These are phyloP conservation scores for Drosophila ananassae DNA, from an alignment of 1,140 invertebrate species.

Conservation along the genomic window DNA sequence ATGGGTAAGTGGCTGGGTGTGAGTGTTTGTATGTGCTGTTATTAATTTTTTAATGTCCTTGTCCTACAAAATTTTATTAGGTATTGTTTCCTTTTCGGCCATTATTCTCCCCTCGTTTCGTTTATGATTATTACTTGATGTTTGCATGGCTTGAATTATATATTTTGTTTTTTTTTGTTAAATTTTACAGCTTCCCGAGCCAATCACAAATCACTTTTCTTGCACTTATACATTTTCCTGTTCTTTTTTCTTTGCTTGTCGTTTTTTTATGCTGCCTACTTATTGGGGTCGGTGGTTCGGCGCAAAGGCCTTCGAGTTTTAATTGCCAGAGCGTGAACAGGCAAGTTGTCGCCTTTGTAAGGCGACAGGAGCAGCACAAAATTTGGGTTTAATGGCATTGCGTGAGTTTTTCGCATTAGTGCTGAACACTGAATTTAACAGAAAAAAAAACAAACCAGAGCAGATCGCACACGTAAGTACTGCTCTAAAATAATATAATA, in stretches of 20 bases:
- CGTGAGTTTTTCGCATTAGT: conserved; percentile 71
- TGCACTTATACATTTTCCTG: conserved; percentile 38
- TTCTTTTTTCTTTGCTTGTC: conserved; percentile 5
- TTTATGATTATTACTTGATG: conserved; percentile 58
- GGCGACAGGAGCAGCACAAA: conserved; percentile 65
- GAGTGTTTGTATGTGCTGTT: conserved; percentile 1
- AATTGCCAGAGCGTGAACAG: conserved; percentile 71
- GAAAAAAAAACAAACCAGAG: conserved; percentile 7
- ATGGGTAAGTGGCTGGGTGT: conserved; percentile 69
- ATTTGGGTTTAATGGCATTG: conserved; percentile 64
- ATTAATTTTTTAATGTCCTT: conserved; percentile 60
- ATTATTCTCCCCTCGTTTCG: conserved; percentile 26
- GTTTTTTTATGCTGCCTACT: conserved; percentile 17
- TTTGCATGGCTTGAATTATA: conserved; percentile 25
- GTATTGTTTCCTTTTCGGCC: conserved; percentile 8
- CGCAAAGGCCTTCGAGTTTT: conserved; percentile 81
- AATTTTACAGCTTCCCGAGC: conserved; percentile 55
- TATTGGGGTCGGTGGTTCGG: conserved; percentile 23
- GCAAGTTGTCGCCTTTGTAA: conserved; percentile 59
- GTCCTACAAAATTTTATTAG: conserved; percentile 43
- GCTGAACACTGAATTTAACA: conserved; percentile 16
- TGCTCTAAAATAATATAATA: conserved; percentile 47
- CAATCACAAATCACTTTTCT: conserved; percentile 65
- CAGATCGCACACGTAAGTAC: conserved; percentile 62
- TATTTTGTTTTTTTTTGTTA: conserved; percentile 28